Percentiles rank a stretch among this genome's conserved stretches.
Conservation (phyloP, 1,140 invertebrate species). For the Drosophila serrata region DNA sequence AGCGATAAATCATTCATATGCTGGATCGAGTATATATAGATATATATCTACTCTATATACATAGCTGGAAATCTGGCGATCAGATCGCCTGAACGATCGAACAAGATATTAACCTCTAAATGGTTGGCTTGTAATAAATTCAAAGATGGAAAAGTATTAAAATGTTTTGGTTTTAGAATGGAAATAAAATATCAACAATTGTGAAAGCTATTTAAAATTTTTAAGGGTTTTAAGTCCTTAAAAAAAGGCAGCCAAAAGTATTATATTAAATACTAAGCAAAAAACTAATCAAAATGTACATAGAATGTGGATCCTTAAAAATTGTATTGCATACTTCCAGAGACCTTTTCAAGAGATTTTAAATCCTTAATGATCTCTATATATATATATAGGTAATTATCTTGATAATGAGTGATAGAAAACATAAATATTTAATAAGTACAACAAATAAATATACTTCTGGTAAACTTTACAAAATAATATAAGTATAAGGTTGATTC, state of each 20-base stretch:
- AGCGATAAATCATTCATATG: slow-evolving; percentile 52
- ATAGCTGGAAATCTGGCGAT: slow-evolving; percentile 9
- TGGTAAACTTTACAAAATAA: no score
- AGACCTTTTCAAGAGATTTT: neutral
- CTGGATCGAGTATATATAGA: slow-evolving; percentile 19
- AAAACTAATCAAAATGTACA: neutral
- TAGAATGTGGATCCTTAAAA: neutral
- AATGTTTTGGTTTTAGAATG: no score
- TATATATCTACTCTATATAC: neutral
- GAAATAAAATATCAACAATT: no score
- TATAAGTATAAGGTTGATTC: no score
- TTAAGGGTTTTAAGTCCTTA: neutral
- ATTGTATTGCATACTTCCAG: neutral
- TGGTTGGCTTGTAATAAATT: neutral
- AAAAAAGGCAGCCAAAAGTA: neutral
- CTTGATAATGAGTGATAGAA: neutral
- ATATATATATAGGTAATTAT: neutral
- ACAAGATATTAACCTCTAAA: neutral
- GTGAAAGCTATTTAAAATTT: neutral
- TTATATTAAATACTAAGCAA: neutral
- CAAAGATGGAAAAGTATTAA: neutral
- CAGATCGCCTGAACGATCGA: slow-evolving; percentile 17
- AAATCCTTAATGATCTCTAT: no score
- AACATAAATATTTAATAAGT: neutral
- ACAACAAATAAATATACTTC: neutral